Evolutionary conservation across 2,797 vertebrate species (phyloP), one percentile per base, ranked within the genome.

Genomic region (Chelmon rostratus): DNA sequence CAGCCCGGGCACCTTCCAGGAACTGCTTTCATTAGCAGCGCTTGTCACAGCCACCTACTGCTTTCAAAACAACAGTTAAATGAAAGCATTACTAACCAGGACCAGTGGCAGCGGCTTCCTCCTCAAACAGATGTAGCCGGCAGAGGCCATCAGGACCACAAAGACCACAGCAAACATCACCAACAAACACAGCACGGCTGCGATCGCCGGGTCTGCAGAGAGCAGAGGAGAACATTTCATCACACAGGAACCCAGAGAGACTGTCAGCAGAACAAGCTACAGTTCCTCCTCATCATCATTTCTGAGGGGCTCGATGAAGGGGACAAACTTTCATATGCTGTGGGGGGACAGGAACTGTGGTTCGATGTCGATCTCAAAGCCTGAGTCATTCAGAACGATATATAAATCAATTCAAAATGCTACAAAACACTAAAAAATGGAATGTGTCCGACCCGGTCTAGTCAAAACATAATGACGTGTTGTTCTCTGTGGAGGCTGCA

Each of bases 81-180:
- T 23, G 15, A 12, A 16, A 38, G 5, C 49, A 23, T 28, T 4
- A 83, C 90, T 84, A 21, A 94, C 92, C 86, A 94, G 86, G 4
- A 82, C 65, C 1, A 6, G 5, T 1, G 91, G 93, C 44, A 83
- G 35, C 0, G 12, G 49, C 0, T 0, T 56, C 49, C 0, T 13
- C 10, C 2, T 75, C 46, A 78, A 74, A 49, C 78, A 70, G 73
- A 82, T 35, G 54, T 23, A 84, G 7, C 85, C 90, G n/a, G 84
- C 44, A 3, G 0, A 4, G 23, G 54, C 1, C 62, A 87, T 40
- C 21, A 90, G n/a, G 19, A 1, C 46, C 2, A 63, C 0, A 0
- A 11, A 0, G 0, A 33, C 7, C 37, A 70, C 2, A 0, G 0
- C 1, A 0, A 1, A 0, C 0, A 85, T 0, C 74, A 82, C 28